These are phyloP conservation scores for Torymus texanus DNA, from an alignment of 2,888 invertebrate genomes.

Conservation along the genomic window DNA sequence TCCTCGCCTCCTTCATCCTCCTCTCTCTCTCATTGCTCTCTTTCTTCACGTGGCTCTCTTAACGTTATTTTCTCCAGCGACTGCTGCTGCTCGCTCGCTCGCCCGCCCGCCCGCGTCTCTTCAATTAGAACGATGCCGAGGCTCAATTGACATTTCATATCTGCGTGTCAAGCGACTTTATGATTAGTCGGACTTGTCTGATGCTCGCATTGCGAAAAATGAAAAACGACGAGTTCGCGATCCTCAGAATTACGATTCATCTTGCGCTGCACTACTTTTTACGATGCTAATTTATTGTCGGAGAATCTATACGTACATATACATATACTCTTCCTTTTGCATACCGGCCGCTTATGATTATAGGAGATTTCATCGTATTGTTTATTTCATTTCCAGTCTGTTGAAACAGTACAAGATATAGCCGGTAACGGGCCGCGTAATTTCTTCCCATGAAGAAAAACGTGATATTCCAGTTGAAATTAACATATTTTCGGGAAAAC, in stretches of 20 bases:
- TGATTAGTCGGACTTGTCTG: slow-evolving; percentile 12
- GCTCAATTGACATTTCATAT: slow-evolving; percentile 33
- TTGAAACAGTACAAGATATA: too few species aligned
- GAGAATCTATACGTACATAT: too few species aligned
- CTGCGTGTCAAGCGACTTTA: slow-evolving; percentile 29
- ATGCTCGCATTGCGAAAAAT: not conserved
- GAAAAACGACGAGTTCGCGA: not conserved
- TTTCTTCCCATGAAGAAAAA: too few species aligned
- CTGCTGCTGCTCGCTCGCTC: not conserved
- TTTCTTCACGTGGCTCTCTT: not conserved
- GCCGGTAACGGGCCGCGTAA: too few species aligned
- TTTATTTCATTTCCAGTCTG: too few species aligned
- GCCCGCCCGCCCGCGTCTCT: slow-evolving; percentile 9
- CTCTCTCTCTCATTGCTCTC: not conserved
- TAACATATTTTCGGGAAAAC: too few species aligned
- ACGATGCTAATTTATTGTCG: too few species aligned
- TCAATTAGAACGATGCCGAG: slow-evolving; percentile 28
- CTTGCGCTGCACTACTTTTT: not conserved
- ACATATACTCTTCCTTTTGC: too few species aligned
- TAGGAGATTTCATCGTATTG: too few species aligned
- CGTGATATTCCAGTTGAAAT: too few species aligned
- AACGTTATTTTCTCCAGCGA: slow-evolving; percentile 11
- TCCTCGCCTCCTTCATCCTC: not conserved
- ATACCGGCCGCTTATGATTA: too few species aligned
- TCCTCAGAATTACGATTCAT: slow-evolving; percentile 13